These are phyloP conservation scores for Unio delphinus DNA, from an alignment of 2,888 invertebrate genomes.

Conservation along the genomic window DNA sequence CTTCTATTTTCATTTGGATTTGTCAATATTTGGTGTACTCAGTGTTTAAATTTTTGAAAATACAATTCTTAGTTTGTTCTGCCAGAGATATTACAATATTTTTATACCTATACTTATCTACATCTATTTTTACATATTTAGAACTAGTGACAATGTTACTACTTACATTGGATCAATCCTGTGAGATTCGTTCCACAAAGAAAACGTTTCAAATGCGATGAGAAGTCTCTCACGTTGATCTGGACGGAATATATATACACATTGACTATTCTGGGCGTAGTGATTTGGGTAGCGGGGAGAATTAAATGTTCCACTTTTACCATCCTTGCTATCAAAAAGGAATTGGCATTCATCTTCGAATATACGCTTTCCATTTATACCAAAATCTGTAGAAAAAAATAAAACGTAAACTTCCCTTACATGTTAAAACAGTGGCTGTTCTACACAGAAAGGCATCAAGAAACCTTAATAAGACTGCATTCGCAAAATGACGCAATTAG, in stretches of 20 bases:
- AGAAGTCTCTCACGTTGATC: constrained; percentile 59
- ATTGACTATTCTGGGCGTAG: constrained; percentile 71
- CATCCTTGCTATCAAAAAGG: constrained; percentile 78
- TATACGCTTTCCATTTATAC: constrained; percentile 88
- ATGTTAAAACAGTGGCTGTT: background rate
- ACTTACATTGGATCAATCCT: constrained; percentile 33
- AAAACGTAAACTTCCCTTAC: constrained; percentile 52
- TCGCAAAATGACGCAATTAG: too few species aligned
- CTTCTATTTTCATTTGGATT: too few species aligned
- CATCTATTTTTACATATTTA: too few species aligned
- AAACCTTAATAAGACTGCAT: background rate
- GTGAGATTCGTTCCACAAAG: constrained; percentile 9
- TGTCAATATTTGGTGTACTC: too few species aligned
- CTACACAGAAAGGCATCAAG: constrained; percentile 1
- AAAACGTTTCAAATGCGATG: constrained; percentile 65
- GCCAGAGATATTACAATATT: too few species aligned
- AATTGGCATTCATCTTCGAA: constrained; percentile 91
- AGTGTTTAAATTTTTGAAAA: too few species aligned
- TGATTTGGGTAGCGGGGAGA: constrained; percentile 81
- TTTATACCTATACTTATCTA: too few species aligned
- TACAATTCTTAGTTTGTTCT: too few species aligned
- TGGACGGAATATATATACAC: constrained; percentile 72
- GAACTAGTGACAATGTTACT: constrained; percentile 6
- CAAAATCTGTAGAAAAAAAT: constrained; percentile 83
- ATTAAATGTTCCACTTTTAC: constrained; percentile 79